These are phyloP conservation scores for Psococerastis gibbosa DNA, from an alignment of 2,888 invertebrate species.

Conservation along the genomic window DNA sequence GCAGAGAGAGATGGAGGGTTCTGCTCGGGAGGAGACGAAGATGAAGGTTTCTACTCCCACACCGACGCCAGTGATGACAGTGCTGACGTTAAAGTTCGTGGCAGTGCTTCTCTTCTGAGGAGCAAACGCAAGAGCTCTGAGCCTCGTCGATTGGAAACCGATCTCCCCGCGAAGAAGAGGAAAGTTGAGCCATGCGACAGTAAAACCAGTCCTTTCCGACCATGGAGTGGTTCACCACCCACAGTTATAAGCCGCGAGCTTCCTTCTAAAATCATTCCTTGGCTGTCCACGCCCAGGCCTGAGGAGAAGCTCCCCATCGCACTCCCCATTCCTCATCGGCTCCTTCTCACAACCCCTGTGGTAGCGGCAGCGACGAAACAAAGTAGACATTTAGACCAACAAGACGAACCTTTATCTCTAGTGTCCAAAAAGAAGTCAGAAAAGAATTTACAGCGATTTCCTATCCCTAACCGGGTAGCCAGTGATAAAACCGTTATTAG, in stretches of 20 bases:
- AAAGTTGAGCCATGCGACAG: constrained; percentile 31
- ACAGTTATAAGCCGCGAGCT: constrained; percentile 15
- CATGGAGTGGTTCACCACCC: constrained; percentile 34
- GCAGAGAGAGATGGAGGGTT: constrained; percentile 47
- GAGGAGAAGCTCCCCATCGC: not conserved
- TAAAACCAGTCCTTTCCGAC: constrained; percentile 37
- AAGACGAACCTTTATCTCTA: constrained; percentile 43
- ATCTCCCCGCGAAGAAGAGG: constrained; percentile 48
- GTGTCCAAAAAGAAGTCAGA: constrained; percentile 23
- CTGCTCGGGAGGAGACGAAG: constrained; percentile 53
- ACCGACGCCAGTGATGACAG: constrained; percentile 45
- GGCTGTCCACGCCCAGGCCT: not conserved
- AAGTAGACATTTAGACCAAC: constrained; percentile 19
- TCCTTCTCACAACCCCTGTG: not conserved
- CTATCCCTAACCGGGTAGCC: constrained; percentile 2
- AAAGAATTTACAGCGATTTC: constrained; percentile 10
- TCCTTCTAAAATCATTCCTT: constrained; percentile 14
- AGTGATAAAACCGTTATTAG: constrained; percentile 11
- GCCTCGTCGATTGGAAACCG: constrained; percentile 38
- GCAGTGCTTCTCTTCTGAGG: constrained; percentile 33
- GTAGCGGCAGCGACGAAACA: too few relatives aligned
- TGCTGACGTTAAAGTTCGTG: constrained; percentile 39
- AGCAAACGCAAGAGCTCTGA: constrained; percentile 49
- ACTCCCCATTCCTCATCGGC: not conserved
- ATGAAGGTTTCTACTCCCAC: constrained; percentile 38